A percentile compares a stretch with the other conserved stretches of the same genome.
phyloP scores from a whole-genome alignment of 2,797 vertebrate genomes.

The Mormyrops attenuatus region DNA sequence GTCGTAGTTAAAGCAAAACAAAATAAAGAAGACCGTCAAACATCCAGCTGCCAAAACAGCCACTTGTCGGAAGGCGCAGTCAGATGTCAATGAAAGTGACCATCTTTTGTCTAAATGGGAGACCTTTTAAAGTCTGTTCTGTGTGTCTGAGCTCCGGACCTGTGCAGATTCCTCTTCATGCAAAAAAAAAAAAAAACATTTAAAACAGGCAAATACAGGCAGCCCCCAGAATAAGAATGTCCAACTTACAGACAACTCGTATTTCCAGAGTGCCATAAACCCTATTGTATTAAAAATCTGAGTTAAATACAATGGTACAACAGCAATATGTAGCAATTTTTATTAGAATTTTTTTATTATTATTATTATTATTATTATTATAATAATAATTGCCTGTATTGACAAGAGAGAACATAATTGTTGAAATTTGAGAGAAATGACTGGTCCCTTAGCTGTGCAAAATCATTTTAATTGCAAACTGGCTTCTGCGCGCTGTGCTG shows the following conservation, averaged over 20 bases:
- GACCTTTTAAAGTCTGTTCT: constrained; percentile 76
- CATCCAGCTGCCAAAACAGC: constrained; percentile 81
- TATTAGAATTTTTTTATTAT: background rate
- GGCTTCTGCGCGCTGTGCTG: constrained; percentile 69
- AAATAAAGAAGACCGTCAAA: constrained; percentile 62
- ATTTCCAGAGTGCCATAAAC: background rate
- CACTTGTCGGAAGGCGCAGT: constrained; percentile 70
- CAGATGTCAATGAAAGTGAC: constrained; percentile 79
- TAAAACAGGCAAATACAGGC: constrained; percentile 21
- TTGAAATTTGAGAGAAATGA: background rate
- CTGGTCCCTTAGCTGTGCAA: constrained; percentile 46
- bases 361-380: background rate
- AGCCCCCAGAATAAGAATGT: background rate
- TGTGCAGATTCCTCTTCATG: constrained; percentile 56
- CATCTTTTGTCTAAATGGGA: constrained; percentile 76
- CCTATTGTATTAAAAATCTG: background rate
- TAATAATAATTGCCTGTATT: constrained; percentile 20
- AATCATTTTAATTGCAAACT: constrained; percentile 54
- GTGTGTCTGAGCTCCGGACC: constrained; percentile 73
- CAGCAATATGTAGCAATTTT: background rate
- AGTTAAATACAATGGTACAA: background rate
- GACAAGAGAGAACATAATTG: constrained; percentile 3
- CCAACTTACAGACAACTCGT: background rate
- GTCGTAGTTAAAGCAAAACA: constrained; percentile 71
- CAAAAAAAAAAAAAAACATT: constrained; percentile 34